Evolutionary conservation across 2,113 vertebrate species (phyloP), one percentile per base, ranked within the genome.

Genomic region (Nansenia antarctica): DNA sequence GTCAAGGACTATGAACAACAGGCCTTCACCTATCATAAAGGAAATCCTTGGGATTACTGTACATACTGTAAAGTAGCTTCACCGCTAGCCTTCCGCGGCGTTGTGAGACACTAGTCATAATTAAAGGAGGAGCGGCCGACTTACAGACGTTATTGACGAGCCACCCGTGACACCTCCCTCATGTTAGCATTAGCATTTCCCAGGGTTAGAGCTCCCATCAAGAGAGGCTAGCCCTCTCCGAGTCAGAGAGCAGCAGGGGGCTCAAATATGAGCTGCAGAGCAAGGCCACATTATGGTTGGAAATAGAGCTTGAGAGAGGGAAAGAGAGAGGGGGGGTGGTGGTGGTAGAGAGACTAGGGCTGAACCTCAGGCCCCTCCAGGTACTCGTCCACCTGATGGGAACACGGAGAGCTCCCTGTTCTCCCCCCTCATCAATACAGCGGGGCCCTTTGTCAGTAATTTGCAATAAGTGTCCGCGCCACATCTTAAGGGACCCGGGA

Each of bases 381-480:
- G 93, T 92, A 92, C 88, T 90, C 89, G 88, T 90, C 87, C 92
- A 92, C 91, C 92, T 95, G 94, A 94, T 91, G 94, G 92, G 93
- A 94, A 95, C 95, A 94, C 69, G 78, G 90, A 92, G 86, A 90
- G 89, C 83, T 81, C 86, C 92, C 93, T 94, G 94, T 92, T 90
- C 90, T 88, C 90, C 80, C 77, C n/a, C 85, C 93, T 95, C 95
- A 94, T 95, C 95, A 96, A 95, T 96, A 96, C 96, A 94, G 93
- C 84, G 68, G 83, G 90, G 91, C 95, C 96, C 94, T 98, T 98
- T 98, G 96, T 97, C 96, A 93, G 95, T 98, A 95, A 98, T 98
- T 98, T 98, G 96, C 96, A 95, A 94, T 94, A 95, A 96, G 95
- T 95, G 96, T 95, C 96, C 92, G 89, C 90, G 90, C 92, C 94